phyloP scores from a whole-genome alignment of 2,888 invertebrate species.

The Nomada ferruginata region DNA sequence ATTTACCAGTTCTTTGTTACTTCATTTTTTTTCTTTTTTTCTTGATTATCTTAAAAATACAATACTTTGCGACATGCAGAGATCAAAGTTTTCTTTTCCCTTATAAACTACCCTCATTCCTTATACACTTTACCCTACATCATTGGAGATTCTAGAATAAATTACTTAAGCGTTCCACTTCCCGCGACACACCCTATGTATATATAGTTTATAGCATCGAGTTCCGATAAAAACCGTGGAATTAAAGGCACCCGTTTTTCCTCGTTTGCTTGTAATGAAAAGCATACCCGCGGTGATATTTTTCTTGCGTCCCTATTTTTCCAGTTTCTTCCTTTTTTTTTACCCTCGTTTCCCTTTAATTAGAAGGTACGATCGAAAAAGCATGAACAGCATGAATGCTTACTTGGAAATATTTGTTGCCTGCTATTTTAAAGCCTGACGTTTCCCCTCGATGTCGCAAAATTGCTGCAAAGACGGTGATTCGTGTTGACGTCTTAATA shows the following conservation, averaged over 20 bases:
- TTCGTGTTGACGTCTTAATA: constrained; percentile 46
- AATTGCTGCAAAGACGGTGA: constrained; percentile 9
- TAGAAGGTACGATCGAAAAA: constrained; percentile 10
- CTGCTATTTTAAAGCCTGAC: constrained; percentile 12
- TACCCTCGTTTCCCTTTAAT: constrained; percentile 23
- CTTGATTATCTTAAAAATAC: background rate
- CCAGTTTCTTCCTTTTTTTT: background rate
- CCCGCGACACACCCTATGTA: background rate
- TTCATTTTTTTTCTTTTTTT: too few relatives aligned
- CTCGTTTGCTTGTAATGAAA: constrained; percentile 30
- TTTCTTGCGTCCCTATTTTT: background rate
- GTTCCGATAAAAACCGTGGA: constrained; percentile 37
- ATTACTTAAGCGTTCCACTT: background rate
- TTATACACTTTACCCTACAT: background rate
- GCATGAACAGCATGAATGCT: background rate
- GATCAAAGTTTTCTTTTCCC: background rate
- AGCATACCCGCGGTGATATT: constrained; percentile 22
- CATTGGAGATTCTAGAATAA: background rate
- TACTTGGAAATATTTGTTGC: background rate
- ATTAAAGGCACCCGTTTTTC: constrained; percentile 32
- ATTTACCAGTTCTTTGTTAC: too few relatives aligned
- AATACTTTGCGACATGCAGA: background rate
- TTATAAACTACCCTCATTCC: background rate
- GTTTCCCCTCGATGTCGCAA: background rate
- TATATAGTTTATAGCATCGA: constrained; percentile 19